These are phyloP conservation scores for Tachysurus fulvidraco DNA, from an alignment of 2,113 vertebrate genomes.

Conservation along the genomic window DNA sequence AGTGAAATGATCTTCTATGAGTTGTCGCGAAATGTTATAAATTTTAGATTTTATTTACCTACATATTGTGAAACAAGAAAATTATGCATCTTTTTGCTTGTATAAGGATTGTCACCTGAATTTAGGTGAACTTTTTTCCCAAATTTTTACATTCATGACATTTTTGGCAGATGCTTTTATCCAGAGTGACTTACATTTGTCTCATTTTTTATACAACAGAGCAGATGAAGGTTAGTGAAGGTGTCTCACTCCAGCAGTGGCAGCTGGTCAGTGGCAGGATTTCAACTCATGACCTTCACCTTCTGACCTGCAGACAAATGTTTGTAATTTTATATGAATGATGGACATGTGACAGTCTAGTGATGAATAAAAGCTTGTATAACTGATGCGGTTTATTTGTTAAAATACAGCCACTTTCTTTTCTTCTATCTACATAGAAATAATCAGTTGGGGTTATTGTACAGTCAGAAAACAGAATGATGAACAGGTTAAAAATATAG, in stretches of 20 bases:
- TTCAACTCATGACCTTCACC: too few species aligned
- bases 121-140: not conserved
- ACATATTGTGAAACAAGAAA: too few species aligned
- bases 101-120: not conserved
- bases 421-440: not conserved
- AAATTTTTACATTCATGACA: not conserved
- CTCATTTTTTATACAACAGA: too few species aligned
- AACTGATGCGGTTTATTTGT: not conserved
- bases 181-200: too few species aligned
- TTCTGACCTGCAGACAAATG: too few species aligned
- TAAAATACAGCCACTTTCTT: not conserved
- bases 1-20: not conserved
- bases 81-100: not conserved
- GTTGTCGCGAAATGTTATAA: too few species aligned
- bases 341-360: not conserved
- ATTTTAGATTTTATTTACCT: too few species aligned
- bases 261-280: too few species aligned
- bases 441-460: not conserved
- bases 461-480: not conserved
- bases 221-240: too few species aligned
- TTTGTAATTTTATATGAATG: not conserved
- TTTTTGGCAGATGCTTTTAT: too few species aligned
- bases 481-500: not conserved
- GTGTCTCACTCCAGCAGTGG: too few species aligned
- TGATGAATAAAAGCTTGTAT: not conserved